These are phyloP conservation scores for Accipiter virgatus DNA, from an alignment of 2,113 vertebrate genomes.

Conservation along the genomic window DNA sequence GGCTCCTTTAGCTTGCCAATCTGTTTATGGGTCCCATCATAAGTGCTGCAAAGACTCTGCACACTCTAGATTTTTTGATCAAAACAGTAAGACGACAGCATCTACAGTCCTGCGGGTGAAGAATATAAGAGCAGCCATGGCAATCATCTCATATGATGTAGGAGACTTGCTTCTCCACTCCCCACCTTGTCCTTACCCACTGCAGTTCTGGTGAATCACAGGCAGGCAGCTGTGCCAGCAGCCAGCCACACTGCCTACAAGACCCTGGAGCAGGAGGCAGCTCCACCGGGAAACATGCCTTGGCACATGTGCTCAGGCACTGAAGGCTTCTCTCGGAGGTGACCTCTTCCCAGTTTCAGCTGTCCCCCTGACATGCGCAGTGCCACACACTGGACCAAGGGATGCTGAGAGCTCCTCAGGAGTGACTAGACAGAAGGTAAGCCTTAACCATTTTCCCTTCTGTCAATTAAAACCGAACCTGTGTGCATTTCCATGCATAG, in stretches of 20 bases:
- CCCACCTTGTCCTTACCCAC: neutral
- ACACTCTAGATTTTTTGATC: neutral
- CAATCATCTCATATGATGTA: neutral
- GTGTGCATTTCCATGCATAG: neutral
- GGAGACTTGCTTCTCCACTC: neutral
- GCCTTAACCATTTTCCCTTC: neutral
- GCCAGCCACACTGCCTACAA: neutral
- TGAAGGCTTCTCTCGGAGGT: neutral
- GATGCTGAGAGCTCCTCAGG: neutral
- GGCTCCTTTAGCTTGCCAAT: neutral
- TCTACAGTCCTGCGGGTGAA: too few relatives aligned
- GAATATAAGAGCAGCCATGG: neutral
- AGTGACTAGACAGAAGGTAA: neutral
- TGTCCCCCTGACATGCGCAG: neutral
- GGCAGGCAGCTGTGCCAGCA: neutral
- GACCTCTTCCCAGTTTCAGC: neutral
- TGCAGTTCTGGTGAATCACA: neutral
- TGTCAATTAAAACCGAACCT: neutral
- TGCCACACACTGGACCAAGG: neutral
- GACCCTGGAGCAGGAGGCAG: neutral
- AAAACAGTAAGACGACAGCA: neutral
- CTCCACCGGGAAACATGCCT: neutral
- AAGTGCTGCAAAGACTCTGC: neutral
- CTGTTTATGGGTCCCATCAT: neutral
- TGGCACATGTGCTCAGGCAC: fast-evolving